Percentiles rank a stretch among this genome's conserved stretches.
These are phyloP conservation scores for Picathartes gymnocephalus DNA, from an alignment of 2,113 vertebrate genomes.

Conservation along the genomic window DNA sequence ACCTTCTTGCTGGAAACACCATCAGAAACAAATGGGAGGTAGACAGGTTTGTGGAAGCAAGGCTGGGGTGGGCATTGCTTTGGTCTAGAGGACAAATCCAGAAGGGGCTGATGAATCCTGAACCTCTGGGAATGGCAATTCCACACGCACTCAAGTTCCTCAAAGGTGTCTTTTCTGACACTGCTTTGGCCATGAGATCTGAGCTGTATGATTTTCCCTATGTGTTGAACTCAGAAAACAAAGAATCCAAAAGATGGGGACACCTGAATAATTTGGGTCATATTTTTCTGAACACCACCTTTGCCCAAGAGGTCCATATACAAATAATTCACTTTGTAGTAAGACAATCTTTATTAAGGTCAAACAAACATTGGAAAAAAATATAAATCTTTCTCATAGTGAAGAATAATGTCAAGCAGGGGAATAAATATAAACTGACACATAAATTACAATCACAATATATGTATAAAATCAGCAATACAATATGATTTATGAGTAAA, in stretches of 20 bases:
- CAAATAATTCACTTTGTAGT: neutral
- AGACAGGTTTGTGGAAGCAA: neutral
- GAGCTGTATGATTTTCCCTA: neutral
- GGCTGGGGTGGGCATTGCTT: neutral
- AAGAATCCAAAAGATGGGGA: neutral
- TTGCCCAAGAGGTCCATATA: neutral
- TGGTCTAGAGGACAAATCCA: neutral
- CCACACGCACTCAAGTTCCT: neutral
- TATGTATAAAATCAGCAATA: conserved; percentile 29
- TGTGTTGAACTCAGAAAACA: neutral
- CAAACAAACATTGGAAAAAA: neutral
- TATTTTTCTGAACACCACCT: neutral
- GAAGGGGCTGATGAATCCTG: neutral
- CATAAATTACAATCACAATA: conserved; percentile 6
- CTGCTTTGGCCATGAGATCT: neutral
- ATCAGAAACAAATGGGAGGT: neutral
- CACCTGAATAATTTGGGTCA: neutral
- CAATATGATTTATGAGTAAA: conserved; percentile 1
- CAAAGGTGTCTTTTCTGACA: neutral
- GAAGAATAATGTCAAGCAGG: neutral
- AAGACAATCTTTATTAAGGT: conserved; percentile 33
- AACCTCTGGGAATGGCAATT: neutral
- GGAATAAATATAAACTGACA: conserved; percentile 19
- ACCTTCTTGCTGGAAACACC: neutral
- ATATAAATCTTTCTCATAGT: neutral